These are phyloP conservation scores for Misgurnus mizolepis DNA, from an alignment of 2,113 vertebrate species.

Conservation along the genomic window DNA sequence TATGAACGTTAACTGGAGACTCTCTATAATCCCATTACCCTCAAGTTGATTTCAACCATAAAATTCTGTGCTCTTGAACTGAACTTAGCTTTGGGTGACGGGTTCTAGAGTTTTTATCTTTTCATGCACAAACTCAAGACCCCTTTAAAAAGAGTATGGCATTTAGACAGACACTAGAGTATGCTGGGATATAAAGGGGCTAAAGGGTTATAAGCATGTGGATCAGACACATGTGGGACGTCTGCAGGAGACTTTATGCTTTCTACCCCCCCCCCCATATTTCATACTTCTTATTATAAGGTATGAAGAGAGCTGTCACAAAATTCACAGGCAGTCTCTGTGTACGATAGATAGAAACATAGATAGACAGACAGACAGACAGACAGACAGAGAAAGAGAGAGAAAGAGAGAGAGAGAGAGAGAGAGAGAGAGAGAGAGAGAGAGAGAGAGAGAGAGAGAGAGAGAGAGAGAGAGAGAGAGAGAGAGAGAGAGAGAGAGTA, in stretches of 20 bases:
- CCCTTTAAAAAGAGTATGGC: constrained; percentile 18
- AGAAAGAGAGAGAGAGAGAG: too few relatives aligned
- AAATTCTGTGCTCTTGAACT: background rate
- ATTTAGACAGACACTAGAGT: constrained; percentile 37
- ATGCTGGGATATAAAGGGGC: constrained; percentile 60
- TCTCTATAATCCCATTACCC: constrained; percentile 17
- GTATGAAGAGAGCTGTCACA: too few relatives aligned
- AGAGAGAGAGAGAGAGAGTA: too few relatives aligned
- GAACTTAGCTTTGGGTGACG: background rate
- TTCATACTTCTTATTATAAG: constrained; percentile 19
- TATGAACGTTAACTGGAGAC: constrained; percentile 10
- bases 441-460: too few relatives aligned
- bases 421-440: too few relatives aligned
- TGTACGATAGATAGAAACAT: too few relatives aligned
- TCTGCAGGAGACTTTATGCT: constrained; percentile 64
- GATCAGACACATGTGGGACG: constrained; percentile 73
- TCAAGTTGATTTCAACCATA: constrained; percentile 3
- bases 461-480: too few relatives aligned
- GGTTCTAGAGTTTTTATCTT: constrained; percentile 13
- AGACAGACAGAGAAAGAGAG: too few relatives aligned
- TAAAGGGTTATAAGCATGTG: constrained; percentile 57
- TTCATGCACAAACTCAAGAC: background rate
- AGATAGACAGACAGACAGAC: too few relatives aligned
- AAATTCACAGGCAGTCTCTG: too few relatives aligned
- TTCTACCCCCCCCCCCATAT: constrained; percentile 49